These are phyloP conservation scores for Neostethus bicornis DNA, from an alignment of 2,797 vertebrate species.

Conservation along the genomic window DNA sequence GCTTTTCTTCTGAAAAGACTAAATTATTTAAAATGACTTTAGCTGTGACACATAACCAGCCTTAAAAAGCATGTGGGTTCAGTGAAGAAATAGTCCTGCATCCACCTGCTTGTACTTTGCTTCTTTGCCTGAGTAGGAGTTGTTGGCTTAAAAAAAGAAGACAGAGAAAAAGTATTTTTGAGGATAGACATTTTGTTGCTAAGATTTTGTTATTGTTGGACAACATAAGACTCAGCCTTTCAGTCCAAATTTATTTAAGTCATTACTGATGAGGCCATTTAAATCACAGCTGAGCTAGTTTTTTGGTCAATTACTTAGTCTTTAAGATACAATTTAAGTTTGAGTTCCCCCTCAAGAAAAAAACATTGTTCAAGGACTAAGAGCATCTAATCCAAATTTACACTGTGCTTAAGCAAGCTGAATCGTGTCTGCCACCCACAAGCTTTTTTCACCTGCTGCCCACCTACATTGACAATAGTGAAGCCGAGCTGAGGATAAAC, in stretches of 20 bases:
- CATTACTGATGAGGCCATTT: neutral
- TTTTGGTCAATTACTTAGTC: neutral
- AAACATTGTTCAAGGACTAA: constrained; percentile 18
- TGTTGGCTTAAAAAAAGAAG: constrained; percentile 56
- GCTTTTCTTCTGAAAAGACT: neutral
- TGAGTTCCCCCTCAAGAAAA: neutral
- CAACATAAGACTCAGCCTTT: constrained; percentile 23
- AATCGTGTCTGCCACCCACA: constrained; percentile 71
- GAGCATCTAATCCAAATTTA: constrained; percentile 43
- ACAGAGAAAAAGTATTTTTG: constrained; percentile 50
- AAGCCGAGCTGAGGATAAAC: constrained; percentile 66
- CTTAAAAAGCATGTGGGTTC: constrained; percentile 41
- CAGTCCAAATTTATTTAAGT: constrained; percentile 12
- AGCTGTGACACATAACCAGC: constrained; percentile 2
- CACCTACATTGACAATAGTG: constrained; percentile 70
- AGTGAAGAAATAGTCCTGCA: constrained; percentile 50
- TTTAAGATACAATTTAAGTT: neutral
- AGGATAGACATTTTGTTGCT: constrained; percentile 42
- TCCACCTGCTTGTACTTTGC: constrained; percentile 61
- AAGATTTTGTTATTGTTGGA: constrained; percentile 31
- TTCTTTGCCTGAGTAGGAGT: constrained; percentile 74
- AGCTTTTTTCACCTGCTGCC: constrained; percentile 74
- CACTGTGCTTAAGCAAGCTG: constrained; percentile 47
- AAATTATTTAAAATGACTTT: constrained; percentile 6
- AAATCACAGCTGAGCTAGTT: no score